Evolutionary conservation across 1,140 invertebrate species (phyloP), one percentile per base, ranked within the genome.

Genomic region (Heliconius hewitsoni): DNA sequence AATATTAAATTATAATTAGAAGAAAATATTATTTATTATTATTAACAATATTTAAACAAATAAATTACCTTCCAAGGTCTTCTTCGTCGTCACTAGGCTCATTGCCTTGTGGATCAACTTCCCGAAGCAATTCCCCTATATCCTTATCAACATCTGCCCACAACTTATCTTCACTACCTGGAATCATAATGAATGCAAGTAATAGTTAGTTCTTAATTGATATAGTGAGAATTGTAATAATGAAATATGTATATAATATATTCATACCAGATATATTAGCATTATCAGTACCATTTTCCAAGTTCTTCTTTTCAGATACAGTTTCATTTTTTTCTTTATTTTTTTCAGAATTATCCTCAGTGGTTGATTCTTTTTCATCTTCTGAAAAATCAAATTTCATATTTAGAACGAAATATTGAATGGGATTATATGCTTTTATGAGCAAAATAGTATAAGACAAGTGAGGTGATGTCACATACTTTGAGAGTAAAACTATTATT

Each of bases 141-240:
- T 97, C 96, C 88, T 97, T 97, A 85, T 97, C 96, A 11, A 97
- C 96, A 90, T 97, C 96, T 27, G 96, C 96, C 96, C 96, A 97
- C 9, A 97, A 81, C 84, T 96, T 96, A 81, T 97, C 96, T 85
- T 96, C 96, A 72, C 95, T 96, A 1, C 92, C 95, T 84, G 95
- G 18, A 76, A 80, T 27, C 39, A 55, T 34, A 39, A 76, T 66
- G 27, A 66, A 66, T 30, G 13, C 3, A 30, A 66, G n/a, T 23
- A 57, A 52, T 19, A 23, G n/a, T 60, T 66, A 66, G 3, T 66
- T 30, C 11, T 5, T 66, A 5, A 66, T 66, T 66, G n/a, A 60
- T 3, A 4, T 11, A 4, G 8, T 27, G 23, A n/a, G 9, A 60
- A 60, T 27, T n/a, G 52, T 46, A 46, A 46, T 16, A 60, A 60